Evolutionary conservation across 2,888 invertebrate species (phyloP).

Genomic region (Ectemnius continuus): DNA sequence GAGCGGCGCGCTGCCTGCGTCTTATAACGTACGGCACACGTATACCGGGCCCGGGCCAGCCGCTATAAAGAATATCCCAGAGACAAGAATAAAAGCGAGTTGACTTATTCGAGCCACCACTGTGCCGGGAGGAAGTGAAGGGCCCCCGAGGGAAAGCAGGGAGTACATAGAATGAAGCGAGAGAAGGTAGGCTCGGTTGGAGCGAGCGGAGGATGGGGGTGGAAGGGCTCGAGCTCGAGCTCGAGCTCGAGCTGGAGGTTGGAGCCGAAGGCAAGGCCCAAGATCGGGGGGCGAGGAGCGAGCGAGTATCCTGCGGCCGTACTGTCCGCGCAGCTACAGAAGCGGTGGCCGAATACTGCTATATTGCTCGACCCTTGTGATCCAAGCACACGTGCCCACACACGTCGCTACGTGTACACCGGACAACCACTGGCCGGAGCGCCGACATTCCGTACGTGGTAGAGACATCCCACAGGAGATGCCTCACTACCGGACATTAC

Average conservation of each 20-base stretch:
- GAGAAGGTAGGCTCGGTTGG: not conserved
- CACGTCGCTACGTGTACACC: slow-evolving; percentile 55
- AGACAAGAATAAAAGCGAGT: slow-evolving; percentile 74
- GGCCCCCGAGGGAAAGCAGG: slow-evolving; percentile 18
- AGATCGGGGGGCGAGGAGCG: slow-evolving; percentile 29
- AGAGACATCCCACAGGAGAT: slow-evolving; percentile 19
- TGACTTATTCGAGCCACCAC: slow-evolving; percentile 73
- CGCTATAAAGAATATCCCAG: slow-evolving; percentile 73
- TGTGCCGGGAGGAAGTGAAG: slow-evolving; percentile 38
- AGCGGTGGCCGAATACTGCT: slow-evolving; percentile 69
- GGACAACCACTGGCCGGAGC: slow-evolving; percentile 1
- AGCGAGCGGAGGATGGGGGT: slow-evolving; percentile 26
- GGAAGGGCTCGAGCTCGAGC: slow-evolving; percentile 20
- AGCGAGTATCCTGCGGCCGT: slow-evolving; percentile 18
- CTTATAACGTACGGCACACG: slow-evolving; percentile 60
- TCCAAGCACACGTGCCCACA: slow-evolving; percentile 67
- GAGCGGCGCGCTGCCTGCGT: slow-evolving; percentile 35
- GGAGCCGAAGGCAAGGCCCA: slow-evolving; percentile 17
- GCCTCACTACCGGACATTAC: not conserved
- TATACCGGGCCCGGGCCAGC: slow-evolving; percentile 37
- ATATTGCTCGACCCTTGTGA: slow-evolving; percentile 72
- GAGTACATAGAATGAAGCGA: slow-evolving; percentile 10
- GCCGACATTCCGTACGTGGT: slow-evolving; percentile 24
- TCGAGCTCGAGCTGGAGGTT: slow-evolving; percentile 17
- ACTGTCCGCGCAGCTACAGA: slow-evolving; percentile 54